phyloP scores from a whole-genome alignment of 2,113 vertebrate species.

The Sakesphorus luctuosus region DNA sequence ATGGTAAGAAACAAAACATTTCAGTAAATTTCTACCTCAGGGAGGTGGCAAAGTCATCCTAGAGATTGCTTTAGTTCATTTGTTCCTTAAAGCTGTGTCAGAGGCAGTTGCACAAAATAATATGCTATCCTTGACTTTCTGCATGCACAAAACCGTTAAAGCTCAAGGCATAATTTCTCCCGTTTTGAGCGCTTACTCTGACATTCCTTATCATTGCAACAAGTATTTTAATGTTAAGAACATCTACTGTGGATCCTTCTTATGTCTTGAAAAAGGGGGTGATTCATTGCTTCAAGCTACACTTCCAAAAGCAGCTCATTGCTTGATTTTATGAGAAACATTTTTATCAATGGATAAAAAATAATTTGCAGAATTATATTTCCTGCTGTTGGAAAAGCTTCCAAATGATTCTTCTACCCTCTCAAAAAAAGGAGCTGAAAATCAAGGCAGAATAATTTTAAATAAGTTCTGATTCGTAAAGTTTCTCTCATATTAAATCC shows the following conservation, averaged over 20 bases:
- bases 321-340: background rate
- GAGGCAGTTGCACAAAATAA: background rate
- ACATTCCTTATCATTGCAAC: background rate
- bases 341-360: slow-evolving; percentile 34
- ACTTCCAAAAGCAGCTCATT: background rate
- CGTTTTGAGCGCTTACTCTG: background rate
- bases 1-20: background rate
- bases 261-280: background rate
- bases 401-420: background rate
- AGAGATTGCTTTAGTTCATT: background rate
- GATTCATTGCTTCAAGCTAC: slow-evolving; percentile 27
- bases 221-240: slow-evolving; percentile 24
- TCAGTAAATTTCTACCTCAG: background rate
- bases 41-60: background rate
- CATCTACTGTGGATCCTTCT: background rate
- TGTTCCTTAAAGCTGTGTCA: background rate
- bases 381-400: slow-evolving; percentile 5
- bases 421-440: background rate
- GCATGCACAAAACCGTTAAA: background rate
- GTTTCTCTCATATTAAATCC: slow-evolving; percentile 32
- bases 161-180: background rate
- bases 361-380: background rate
- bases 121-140: background rate
- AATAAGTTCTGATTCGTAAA: slow-evolving; percentile 57
- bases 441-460: slow-evolving; percentile 31